Conservation (phyloP, 2,888 invertebrate species). For the Tetranychus truncatus region DNA sequence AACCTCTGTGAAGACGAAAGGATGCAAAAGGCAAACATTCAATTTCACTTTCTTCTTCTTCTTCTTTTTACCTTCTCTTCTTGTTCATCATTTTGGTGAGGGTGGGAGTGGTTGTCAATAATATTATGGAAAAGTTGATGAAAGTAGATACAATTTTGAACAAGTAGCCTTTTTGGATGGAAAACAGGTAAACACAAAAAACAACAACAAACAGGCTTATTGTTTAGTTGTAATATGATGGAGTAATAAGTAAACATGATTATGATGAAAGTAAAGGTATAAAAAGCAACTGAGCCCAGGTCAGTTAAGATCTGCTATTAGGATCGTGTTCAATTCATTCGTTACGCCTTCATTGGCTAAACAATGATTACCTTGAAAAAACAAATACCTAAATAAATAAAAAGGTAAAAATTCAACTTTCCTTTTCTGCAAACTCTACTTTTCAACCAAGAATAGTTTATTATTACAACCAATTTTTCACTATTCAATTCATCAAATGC, state of each 20-base stretch:
- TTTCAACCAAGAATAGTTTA: no score
- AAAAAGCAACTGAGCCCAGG: background rate
- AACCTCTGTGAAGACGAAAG: no score
- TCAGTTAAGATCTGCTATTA: background rate
- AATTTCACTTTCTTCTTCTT: no score
- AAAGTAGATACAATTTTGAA: background rate
- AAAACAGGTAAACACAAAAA: conserved; percentile 42
- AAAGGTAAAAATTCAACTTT: no score
- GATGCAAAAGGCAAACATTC: no score
- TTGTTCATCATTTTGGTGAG: background rate
- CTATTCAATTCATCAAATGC: no score
- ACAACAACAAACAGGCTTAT: conserved; percentile 91
- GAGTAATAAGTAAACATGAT: background rate
- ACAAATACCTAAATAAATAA: no score
- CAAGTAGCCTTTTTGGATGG: background rate
- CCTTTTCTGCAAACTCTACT: no score
- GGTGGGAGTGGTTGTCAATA: background rate
- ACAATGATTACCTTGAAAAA: no score
- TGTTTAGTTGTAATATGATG: conserved; percentile 24
- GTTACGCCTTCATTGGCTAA: background rate
- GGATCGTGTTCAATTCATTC: background rate
- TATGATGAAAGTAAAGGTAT: background rate
- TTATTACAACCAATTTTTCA: no score
- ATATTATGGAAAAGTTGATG: background rate
- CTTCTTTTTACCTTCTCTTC: background rate